Evolutionary conservation across 1,140 invertebrate species (phyloP).

Genomic region (Papilio polytes): DNA sequence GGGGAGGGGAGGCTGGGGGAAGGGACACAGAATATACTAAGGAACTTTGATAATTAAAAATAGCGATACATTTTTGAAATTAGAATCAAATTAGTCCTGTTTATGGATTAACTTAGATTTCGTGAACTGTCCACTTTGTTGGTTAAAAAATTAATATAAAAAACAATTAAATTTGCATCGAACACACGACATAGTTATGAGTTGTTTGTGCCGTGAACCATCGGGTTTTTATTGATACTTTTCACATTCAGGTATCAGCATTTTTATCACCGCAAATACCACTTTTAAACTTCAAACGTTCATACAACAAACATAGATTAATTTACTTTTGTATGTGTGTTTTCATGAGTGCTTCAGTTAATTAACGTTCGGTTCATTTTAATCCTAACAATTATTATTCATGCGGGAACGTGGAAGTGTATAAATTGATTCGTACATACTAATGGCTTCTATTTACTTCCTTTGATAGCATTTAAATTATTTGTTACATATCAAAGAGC

Average conservation of each 20-base stretch:
- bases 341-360: neutral
- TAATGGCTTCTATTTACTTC: conserved; percentile 37
- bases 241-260: too few species aligned
- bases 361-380: neutral
- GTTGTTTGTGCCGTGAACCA: too few species aligned
- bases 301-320: neutral
- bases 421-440: conserved; percentile 33
- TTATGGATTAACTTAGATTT: too few species aligned
- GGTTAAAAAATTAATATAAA: too few species aligned
- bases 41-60: conserved; percentile 6
- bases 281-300: neutral
- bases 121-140: too few species aligned
- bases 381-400: conserved; percentile 23
- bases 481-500: too few species aligned
- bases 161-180: too few species aligned
- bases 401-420: conserved; percentile 16
- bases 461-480: conserved; percentile 31
- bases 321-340: neutral
- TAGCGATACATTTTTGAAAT: neutral
- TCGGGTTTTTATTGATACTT: too few species aligned
- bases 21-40: conserved; percentile 6
- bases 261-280: neutral
- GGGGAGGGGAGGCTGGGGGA: neutral
- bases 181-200: too few species aligned
- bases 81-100: neutral